Percentiles rank a stretch among this genome's conserved stretches.
Conservation (phyloP, 2,888 invertebrate genomes). For the Leucania comma region DNA sequence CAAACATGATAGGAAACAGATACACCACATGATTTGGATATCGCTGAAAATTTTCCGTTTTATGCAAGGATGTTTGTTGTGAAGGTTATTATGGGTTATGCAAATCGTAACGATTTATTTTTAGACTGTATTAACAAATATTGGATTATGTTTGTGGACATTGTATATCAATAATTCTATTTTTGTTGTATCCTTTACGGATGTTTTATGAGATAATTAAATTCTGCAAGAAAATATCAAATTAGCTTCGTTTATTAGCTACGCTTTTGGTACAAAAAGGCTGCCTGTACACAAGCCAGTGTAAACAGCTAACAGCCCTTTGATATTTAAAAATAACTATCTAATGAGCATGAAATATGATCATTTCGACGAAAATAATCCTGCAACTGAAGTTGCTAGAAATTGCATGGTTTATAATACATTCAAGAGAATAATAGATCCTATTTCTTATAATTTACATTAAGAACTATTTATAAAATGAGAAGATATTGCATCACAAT, state of each 20-base stretch:
- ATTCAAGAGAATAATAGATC: slow-evolving; percentile 9
- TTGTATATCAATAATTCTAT: slow-evolving; percentile 7
- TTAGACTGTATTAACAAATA: slow-evolving; percentile 7
- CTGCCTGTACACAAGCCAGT: not conserved
- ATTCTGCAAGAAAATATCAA: not conserved
- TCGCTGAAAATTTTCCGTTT: slow-evolving; percentile 47
- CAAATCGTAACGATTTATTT: slow-evolving; percentile 29
- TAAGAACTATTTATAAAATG: slow-evolving; percentile 1
- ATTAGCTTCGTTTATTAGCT: not conserved
- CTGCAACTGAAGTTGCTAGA: slow-evolving; percentile 3
- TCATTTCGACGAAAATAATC: slow-evolving; percentile 25
- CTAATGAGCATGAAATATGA: slow-evolving; percentile 12
- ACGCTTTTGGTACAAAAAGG: not conserved
- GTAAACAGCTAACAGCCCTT: slow-evolving; percentile 14
- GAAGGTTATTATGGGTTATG: slow-evolving; percentile 49
- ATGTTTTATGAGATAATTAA: too few species aligned
- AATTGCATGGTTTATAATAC: not conserved
- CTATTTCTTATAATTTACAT: slow-evolving; percentile 25
- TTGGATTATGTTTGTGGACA: slow-evolving; percentile 8
- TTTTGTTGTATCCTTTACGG: not conserved
- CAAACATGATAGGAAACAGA: slow-evolving; percentile 49
- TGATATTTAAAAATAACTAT: slow-evolving; percentile 25
- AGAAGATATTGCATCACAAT: not conserved
- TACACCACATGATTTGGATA: slow-evolving; percentile 25
- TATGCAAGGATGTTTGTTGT: slow-evolving; percentile 34